Conservation (phyloP, 2,888 invertebrate genomes). For the Papilio demoleus region DNA sequence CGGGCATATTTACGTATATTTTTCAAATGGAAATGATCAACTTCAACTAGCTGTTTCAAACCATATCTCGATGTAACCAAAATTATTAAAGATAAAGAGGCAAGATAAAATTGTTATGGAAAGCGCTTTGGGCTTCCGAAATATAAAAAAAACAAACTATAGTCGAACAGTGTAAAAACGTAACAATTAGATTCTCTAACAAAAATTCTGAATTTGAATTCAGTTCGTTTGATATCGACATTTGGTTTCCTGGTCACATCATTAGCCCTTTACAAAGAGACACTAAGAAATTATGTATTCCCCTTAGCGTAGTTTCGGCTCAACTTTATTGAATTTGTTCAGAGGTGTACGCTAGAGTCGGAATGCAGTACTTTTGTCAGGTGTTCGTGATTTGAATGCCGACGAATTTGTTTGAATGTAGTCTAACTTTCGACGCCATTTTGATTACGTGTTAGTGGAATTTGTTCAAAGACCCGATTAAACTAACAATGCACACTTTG, state of each 20-base stretch:
- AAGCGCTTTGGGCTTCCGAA: too few species aligned
- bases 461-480: neutral
- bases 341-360: slow-evolving; percentile 61
- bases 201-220: neutral
- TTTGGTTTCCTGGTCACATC: slow-evolving; percentile 49
- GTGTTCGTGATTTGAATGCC: slow-evolving; percentile 72
- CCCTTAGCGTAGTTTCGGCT: slow-evolving; percentile 78
- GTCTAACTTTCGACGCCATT: slow-evolving; percentile 46
- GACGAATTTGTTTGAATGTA: slow-evolving; percentile 44
- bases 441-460: slow-evolving; percentile 32
- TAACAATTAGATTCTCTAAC: too few species aligned
- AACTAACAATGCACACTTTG: neutral
- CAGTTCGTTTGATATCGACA: neutral
- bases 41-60: too few species aligned
- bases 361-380: slow-evolving; percentile 77
- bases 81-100: too few species aligned
- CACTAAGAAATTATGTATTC: slow-evolving; percentile 83
- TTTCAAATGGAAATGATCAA: too few species aligned
- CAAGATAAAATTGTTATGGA: too few species aligned
- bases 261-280: slow-evolving; percentile 76
- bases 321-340: slow-evolving; percentile 83
- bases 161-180: neutral
- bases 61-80: too few species aligned
- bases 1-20: too few species aligned
- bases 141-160: neutral